phyloP scores from a whole-genome alignment of 35 echinoderm and acorn worm species.

The Ophiothrix spiculata region DNA sequence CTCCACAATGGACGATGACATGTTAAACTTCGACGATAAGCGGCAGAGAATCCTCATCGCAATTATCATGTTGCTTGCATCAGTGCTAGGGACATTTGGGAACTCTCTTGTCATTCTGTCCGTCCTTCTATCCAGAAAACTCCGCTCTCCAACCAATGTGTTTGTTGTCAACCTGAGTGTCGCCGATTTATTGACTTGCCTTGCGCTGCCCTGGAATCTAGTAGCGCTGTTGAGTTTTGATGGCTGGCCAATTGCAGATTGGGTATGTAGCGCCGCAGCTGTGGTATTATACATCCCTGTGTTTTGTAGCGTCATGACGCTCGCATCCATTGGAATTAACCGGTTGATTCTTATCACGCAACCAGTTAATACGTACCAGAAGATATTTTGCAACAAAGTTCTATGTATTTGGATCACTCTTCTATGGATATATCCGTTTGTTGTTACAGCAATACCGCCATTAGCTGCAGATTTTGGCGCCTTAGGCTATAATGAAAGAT shows the following conservation, averaged over 20 bases:
- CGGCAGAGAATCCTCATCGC: slow-evolving; percentile 26
- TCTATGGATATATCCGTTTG: slow-evolving; percentile 45
- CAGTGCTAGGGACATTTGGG: slow-evolving; percentile 41
- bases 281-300: slow-evolving; percentile 21
- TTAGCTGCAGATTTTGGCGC: slow-evolving; percentile 47
- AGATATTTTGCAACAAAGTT: slow-evolving; percentile 11
- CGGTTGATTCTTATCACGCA: slow-evolving; percentile 50
- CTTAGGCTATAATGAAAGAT: slow-evolving; percentile 53
- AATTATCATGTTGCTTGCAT: slow-evolving; percentile 11
- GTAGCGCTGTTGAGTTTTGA: slow-evolving; percentile 24
- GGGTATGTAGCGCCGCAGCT: slow-evolving; percentile 37
- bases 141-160: slow-evolving; percentile 56
- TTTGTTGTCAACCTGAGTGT: slow-evolving; percentile 63
- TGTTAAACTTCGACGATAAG: slow-evolving; percentile 17
- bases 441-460: slow-evolving; percentile 46
- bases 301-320: slow-evolving; percentile 49
- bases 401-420: slow-evolving; percentile 29
- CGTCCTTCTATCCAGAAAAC: slow-evolving; percentile 27
- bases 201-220: slow-evolving; percentile 42
- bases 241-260: not conserved
- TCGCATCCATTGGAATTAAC: slow-evolving; percentile 54
- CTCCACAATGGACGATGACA: not conserved
- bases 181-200: slow-evolving; percentile 43
- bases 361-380: not conserved
- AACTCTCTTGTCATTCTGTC: slow-evolving; percentile 59